Base-by-base conservation (phyloP, 2,113 vertebrate genomes). In the Rhinichthys klamathensis region DNA sequence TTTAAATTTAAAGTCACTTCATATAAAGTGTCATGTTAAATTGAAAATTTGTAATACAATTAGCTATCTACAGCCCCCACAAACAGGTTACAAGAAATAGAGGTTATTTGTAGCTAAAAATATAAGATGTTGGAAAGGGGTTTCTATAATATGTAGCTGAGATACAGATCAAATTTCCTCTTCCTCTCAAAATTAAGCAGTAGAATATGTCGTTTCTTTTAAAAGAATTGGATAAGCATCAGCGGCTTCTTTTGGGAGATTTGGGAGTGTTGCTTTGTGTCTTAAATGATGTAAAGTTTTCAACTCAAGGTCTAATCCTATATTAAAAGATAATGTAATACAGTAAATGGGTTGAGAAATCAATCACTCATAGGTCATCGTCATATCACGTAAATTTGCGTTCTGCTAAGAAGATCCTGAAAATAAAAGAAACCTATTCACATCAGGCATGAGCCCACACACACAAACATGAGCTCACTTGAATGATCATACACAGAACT, bases 381-480 rank as follows among this genome's bases (percentile, higher is more conserved):
- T 25, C 13, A 21, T 8, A 41, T 1, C 76, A 60, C 3, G 3
- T 60, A n/a, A 60, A 58, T 60, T 35, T 79, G 76, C 35, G 6
- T 23, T 74, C 70, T 3, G 12, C 23, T 46, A 5, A 38, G 76
- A 60, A 15, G 23, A 21, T 41, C 21, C 11, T 60, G 54, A 4
- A 78, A 78, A 78, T 60, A n/a, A 23, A 60, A 78, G 21, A 58
- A 41, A 60, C 51, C 54, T 77, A 56, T 60, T 60, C 23, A 58
- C 18, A 25, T 79, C 23, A 60, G 25, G 46, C 73, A 32, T 11
- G 18, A 49, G n/a, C 27, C n/a, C 49, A 58, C 49, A 6, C 27
- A 23, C 2, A 60, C 60, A 79, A 79, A n/a, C 51, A 79, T 60
- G 32, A 60, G 27, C 30, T 79, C 51, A 78, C 51, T 56, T 2